phyloP scores from a whole-genome alignment of 2,113 vertebrate genomes.

The Pholis gunnellus region DNA sequence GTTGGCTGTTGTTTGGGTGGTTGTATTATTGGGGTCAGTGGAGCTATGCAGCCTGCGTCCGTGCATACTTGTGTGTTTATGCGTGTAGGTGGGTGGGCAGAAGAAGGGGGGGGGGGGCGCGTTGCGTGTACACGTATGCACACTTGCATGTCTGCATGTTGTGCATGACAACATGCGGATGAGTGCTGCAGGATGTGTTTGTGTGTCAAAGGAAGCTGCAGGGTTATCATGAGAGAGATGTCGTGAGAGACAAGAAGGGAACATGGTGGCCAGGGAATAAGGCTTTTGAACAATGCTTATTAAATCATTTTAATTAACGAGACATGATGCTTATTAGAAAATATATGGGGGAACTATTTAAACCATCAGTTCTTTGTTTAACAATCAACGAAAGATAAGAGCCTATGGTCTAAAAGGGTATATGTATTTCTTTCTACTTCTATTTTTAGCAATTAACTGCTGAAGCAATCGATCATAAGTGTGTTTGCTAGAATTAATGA shows the following conservation, averaged over 20 bases:
- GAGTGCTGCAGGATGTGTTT: constrained; percentile 9
- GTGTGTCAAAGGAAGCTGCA: constrained; percentile 1
- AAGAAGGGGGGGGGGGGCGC: neutral
- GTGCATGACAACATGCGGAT: constrained; percentile 9
- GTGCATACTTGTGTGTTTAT: constrained; percentile 28
- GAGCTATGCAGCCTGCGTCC: constrained; percentile 58
- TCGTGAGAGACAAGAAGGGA: neutral
- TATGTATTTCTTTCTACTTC: neutral
- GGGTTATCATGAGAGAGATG: constrained; percentile 16
- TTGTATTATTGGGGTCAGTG: constrained; percentile 76
- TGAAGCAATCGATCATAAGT: neutral
- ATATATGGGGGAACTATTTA: neutral
- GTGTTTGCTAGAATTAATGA: neutral
- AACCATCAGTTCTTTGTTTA: neutral
- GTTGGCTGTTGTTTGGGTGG: constrained; percentile 65
- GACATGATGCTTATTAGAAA: constrained; percentile 4
- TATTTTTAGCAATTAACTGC: neutral
- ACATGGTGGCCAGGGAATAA: constrained; percentile 3
- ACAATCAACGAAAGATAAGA: neutral
- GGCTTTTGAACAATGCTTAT: constrained; percentile 1
- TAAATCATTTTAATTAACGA: neutral
- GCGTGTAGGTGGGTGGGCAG: constrained; percentile 22
- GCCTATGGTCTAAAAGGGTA: neutral
- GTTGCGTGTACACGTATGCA: constrained; percentile 20
- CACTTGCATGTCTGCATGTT: neutral